Percentiles rank a stretch among this genome's conserved stretches.
Conservation (phyloP, 2,888 invertebrate genomes). For the Eupithecia centaureata region DNA sequence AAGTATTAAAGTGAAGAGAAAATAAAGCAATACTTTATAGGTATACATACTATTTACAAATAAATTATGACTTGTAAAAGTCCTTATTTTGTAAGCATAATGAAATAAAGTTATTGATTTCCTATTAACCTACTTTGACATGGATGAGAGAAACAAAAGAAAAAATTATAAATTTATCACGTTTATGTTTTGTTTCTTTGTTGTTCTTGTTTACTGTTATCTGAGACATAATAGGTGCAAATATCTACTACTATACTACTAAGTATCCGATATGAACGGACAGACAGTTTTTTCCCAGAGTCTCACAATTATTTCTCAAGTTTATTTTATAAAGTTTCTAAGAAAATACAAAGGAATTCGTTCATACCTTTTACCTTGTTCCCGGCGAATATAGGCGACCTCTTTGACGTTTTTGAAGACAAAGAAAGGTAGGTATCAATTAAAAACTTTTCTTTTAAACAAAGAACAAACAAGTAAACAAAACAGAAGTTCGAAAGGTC, state of each 20-base stretch:
- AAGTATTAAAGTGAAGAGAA: no score
- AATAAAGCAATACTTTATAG: no score
- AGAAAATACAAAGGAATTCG: not conserved
- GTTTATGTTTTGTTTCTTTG: no score
- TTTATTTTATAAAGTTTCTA: not conserved
- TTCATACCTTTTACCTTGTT: not conserved
- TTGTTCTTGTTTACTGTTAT: no score
- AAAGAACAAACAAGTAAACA: conserved; percentile 62
- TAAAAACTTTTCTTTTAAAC: conserved; percentile 69
- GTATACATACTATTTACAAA: no score
- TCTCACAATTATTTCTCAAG: not conserved
- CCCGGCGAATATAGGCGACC: conserved; percentile 37
- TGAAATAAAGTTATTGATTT: no score
- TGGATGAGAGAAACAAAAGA: not conserved
- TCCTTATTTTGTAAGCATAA: no score
- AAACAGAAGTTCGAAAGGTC: conserved; percentile 61
- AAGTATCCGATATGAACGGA: not conserved
- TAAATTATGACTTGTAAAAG: no score
- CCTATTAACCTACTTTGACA: not conserved
- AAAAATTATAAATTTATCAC: no score
- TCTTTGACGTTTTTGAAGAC: conserved; percentile 44
- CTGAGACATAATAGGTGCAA: not conserved
- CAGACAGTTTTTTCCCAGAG: not conserved
- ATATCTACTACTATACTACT: no score
- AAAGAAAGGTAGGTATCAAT: conserved; percentile 62